Conservation (phyloP, 2,113 vertebrate species). For the Corapipo altera region DNA sequence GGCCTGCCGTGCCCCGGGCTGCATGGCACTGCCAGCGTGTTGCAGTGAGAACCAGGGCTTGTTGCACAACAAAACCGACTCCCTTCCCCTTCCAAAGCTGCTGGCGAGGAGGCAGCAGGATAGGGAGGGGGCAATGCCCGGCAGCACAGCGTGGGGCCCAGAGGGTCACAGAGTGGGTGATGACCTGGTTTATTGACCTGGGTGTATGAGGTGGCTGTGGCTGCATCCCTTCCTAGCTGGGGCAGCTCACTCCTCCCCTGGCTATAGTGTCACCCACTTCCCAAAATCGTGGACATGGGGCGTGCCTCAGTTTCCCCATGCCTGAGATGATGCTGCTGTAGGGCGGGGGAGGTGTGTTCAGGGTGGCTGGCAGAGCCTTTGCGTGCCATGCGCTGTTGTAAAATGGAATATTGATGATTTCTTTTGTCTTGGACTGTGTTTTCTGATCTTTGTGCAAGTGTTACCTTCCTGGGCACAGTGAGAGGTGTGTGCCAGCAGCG, state of each 20-base stretch:
- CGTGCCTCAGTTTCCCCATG: constrained; percentile 46
- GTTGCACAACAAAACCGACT: neutral
- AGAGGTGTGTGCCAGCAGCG: neutral
- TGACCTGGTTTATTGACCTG: neutral
- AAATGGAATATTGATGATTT: neutral
- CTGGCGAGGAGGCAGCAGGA: neutral
- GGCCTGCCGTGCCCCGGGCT: neutral
- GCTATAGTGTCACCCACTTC: neutral
- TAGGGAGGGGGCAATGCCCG: accelerated
- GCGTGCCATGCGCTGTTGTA: accelerated
- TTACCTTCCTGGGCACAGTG: neutral
- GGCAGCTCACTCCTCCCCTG: accelerated
- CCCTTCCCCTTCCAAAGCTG: neutral
- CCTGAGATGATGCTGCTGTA: neutral
- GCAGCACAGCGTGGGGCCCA: accelerated
- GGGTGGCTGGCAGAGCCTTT: accelerated
- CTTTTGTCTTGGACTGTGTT: neutral
- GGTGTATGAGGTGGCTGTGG: accelerated
- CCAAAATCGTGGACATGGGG: accelerated
- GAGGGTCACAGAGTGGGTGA: neutral
- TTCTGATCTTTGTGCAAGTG: neutral
- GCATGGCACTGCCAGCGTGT: neutral
- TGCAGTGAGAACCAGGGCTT: accelerated
- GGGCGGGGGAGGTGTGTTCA: neutral
- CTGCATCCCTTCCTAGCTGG: neutral